Evolutionary conservation across 1,140 invertebrate species (phyloP).

Genomic region (Coptotermes formosanus): DNA sequence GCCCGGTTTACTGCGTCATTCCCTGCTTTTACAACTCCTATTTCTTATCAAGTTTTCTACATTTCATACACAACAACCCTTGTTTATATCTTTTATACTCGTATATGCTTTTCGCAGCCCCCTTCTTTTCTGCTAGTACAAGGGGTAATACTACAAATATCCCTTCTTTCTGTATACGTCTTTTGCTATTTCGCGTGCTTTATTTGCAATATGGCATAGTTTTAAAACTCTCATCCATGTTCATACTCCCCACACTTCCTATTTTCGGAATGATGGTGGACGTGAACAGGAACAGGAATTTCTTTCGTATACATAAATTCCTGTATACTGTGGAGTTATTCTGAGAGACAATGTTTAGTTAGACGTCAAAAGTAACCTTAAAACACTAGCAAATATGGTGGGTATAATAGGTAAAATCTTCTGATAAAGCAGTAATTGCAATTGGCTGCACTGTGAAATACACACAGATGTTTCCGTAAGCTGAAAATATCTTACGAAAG

Average conservation of each 20-base stretch:
- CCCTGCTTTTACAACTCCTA: neutral
- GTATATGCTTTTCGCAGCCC: neutral
- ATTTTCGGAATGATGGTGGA: neutral
- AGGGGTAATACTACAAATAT: neutral
- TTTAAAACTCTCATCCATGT: neutral
- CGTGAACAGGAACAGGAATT: neutral
- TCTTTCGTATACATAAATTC: neutral
- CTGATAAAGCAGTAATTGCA: too few species aligned
- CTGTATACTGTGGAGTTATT: neutral
- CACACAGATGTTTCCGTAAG: too few species aligned
- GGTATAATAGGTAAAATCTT: too few species aligned
- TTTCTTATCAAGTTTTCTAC: slow-evolving; percentile 17
- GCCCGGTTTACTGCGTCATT: neutral
- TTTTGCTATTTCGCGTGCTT: neutral
- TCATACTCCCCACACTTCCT: neutral
- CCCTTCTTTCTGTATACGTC: neutral
- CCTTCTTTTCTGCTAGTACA: neutral
- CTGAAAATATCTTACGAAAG: too few species aligned
- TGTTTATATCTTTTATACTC: neutral
- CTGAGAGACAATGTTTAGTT: neutral
- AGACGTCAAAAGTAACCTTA: too few species aligned
- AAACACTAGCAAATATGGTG: too few species aligned
- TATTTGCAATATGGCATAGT: neutral
- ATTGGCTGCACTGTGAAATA: too few species aligned
- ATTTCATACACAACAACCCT: neutral